Percentiles rank a stretch among this genome's conserved stretches.
Conservation (phyloP, 2,113 vertebrate genomes). For the Corythoichthys intestinalis region DNA sequence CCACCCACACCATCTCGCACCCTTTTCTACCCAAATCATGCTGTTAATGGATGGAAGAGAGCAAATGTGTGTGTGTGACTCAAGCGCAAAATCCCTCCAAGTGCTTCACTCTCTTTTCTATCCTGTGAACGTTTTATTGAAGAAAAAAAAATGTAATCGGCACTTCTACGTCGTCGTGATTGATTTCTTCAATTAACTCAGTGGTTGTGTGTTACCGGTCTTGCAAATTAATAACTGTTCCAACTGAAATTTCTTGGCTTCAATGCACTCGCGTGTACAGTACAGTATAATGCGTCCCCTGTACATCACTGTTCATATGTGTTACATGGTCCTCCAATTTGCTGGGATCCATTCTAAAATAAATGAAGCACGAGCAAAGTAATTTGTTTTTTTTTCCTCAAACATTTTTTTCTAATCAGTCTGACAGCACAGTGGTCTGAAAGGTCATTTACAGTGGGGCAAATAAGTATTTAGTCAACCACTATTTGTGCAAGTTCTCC, state of each 20-base stretch:
- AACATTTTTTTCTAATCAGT: no score
- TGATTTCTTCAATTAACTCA: background rate
- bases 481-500: no score
- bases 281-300: background rate
- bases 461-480: no score
- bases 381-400: no score
- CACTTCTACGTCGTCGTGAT: background rate
- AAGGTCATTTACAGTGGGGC: no score
- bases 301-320: no score
- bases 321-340: no score
- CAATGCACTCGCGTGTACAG: no score
- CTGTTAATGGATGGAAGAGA: conserved; percentile 60
- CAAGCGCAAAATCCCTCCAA: conserved; percentile 47
- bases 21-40: conserved; percentile 43
- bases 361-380: no score
- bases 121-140: conserved; percentile 16
- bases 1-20: conserved; percentile 38
- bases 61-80: conserved; percentile 45
- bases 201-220: background rate
- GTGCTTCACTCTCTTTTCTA: conserved; percentile 39
- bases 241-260: background rate
- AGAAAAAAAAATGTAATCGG: background rate
- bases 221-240: background rate
- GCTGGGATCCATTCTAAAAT: no score
- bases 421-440: no score